Evolutionary conservation across 2,888 invertebrate genomes (phyloP).

Genomic region (Tethea ocularis): DNA sequence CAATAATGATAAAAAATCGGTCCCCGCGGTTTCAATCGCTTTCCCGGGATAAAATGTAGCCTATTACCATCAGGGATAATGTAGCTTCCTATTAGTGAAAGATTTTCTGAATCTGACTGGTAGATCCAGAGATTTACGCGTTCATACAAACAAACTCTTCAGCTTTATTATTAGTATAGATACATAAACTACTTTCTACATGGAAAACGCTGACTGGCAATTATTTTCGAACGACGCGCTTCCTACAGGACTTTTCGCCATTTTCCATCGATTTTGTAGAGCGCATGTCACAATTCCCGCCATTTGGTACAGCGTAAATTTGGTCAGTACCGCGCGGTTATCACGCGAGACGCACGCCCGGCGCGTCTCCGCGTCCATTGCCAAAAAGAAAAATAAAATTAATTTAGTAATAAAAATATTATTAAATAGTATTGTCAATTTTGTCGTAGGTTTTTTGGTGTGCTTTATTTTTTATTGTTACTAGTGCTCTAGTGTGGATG

Average conservation of each 20-base stretch:
- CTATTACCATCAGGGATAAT: too few species aligned
- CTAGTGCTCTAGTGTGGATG: neutral
- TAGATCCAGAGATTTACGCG: too few species aligned
- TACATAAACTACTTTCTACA: slow-evolving; percentile 10
- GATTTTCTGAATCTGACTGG: too few species aligned
- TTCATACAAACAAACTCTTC: too few species aligned
- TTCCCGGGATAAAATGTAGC: too few species aligned
- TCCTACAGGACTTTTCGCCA: slow-evolving; percentile 26
- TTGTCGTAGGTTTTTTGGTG: neutral
- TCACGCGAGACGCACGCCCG: slow-evolving; percentile 8
- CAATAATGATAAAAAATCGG: too few species aligned
- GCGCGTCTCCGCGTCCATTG: neutral
- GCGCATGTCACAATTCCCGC: slow-evolving; percentile 76
- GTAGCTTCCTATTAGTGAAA: too few species aligned
- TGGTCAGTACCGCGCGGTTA: slow-evolving; percentile 15
- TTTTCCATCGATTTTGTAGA: slow-evolving; percentile 75
- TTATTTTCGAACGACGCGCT: slow-evolving; percentile 18
- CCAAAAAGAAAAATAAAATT: slow-evolving; percentile 3
- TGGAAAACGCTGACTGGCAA: slow-evolving; percentile 31
- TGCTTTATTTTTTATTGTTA: neutral
- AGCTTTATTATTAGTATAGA: neutral
- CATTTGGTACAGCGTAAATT: slow-evolving; percentile 10
- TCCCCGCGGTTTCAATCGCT: too few species aligned
- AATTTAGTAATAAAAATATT: slow-evolving; percentile 2
- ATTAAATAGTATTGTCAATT: slow-evolving; percentile 9